Evolutionary conservation across 2,797 vertebrate species (phyloP).

Genomic region (Eptatretus atami): DNA sequence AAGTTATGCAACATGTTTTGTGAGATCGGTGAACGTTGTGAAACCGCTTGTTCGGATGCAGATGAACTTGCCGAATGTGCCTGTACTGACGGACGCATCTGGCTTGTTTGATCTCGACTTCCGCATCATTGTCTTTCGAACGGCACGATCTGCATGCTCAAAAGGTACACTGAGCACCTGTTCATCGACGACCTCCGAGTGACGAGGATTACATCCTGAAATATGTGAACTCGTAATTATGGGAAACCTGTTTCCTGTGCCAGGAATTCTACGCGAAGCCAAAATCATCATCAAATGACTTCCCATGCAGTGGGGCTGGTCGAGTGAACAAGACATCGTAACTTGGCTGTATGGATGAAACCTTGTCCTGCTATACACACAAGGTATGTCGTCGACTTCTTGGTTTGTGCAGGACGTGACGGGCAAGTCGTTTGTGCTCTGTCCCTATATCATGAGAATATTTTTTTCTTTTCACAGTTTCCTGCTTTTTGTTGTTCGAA

Average conservation of each 20-base stretch:
- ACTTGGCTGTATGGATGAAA: constrained; percentile 37
- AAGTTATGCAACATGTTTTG: no score
- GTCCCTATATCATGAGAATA: no score
- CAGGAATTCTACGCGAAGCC: constrained; percentile 37
- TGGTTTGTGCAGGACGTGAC: no score
- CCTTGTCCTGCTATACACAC: constrained; percentile 35
- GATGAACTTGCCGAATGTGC: constrained; percentile 33
- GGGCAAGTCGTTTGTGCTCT: no score
- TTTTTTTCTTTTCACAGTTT: background rate
- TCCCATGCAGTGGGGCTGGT: constrained; percentile 40
- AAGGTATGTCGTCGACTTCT: constrained; percentile 18
- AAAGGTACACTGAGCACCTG: background rate
- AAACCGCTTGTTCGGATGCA: constrained; percentile 11
- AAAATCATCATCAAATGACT: constrained; percentile 35
- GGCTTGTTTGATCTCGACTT: constrained; percentile 62
- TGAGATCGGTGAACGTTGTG: no score
- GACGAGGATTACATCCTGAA: no score
- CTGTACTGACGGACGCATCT: constrained; percentile 35
- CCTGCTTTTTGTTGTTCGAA: background rate
- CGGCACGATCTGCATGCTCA: constrained; percentile 36
- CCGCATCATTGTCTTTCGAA: constrained; percentile 38
- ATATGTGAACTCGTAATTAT: no score
- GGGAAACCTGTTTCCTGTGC: constrained; percentile 6
- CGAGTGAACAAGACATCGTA: constrained; percentile 37
- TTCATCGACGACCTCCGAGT: no score